Base-by-base conservation (phyloP, 2,888 invertebrate genomes). In the Morpho helenor region DNA sequence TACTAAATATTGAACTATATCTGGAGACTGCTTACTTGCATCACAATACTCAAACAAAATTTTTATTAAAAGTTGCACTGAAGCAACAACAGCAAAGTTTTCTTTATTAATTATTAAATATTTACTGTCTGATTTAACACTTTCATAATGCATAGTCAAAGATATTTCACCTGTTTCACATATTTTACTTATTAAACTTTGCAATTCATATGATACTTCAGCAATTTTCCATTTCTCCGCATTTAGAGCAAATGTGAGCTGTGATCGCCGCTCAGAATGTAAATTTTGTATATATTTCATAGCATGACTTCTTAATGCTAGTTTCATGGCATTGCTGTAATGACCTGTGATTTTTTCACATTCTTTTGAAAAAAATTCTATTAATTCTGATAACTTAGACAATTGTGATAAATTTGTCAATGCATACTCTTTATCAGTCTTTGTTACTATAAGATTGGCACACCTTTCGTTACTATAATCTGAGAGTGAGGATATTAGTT, bases 171-270 rank as follows among this genome's bases (percentile, higher is more conserved):
- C 87, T 64, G 79, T 79, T 68, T 92, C 88, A 76, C 88, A 89
- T 72, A 97, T 94, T 68, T 93, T 92, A 77, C 94, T 93, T 43
- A 98, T 94, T 61, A 98, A 92, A 68, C 93, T 92, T 85, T 99
- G 99, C 78, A 98, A 95, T 77, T 97, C 96, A 66, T 92, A 91
- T 0, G 98, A 96, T 53, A 99, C 96, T 73, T 98, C 97, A 5
- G 97, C 96, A 69, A 95, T 94, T 75, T 96, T 97, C 99, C 99
- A 99, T 61, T 96, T 91, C 82, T 99, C 99, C 64, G 94, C 94
- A 77, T 98, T 98, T 49, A 99, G 89, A 44, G 98, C 92, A 62
- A 96, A 82, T 47, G 95, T 95, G 56, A 99, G 87, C 82, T 98
- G 97, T 54, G 93, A 94, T 82, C 97, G 96, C 49, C 97, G 92